A percentile compares a stretch with the other conserved stretches of the same genome.
These are phyloP conservation scores for Erpornis zantholeuca DNA, from an alignment of 2,113 vertebrate species.

Conservation along the genomic window DNA sequence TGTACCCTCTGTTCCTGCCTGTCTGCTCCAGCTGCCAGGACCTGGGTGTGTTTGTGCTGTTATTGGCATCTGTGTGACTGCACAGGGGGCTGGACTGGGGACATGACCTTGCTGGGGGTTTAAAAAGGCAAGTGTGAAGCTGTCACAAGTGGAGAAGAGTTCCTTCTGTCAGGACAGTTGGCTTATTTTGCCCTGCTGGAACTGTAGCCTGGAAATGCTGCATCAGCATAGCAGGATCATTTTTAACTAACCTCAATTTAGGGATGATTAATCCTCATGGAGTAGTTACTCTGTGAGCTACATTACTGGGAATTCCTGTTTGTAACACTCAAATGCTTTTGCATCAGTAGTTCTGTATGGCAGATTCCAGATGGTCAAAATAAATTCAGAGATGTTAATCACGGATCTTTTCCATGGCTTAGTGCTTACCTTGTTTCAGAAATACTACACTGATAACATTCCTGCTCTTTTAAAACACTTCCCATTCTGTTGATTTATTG, in stretches of 20 bases:
- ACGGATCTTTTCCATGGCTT: neutral
- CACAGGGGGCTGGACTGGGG: neutral
- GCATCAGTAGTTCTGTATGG: rapidly evolving
- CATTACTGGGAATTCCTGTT: neutral
- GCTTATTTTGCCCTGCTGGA: neutral
- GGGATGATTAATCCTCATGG: neutral
- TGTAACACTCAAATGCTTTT: neutral
- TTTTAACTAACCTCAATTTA: neutral
- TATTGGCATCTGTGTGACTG: neutral
- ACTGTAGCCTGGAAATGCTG: neutral
- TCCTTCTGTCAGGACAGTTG: neutral
- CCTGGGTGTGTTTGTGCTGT: neutral
- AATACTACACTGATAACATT: neutral
- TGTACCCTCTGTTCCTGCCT: neutral
- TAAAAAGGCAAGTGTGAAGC: neutral
- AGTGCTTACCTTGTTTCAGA: neutral
- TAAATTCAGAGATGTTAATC: neutral
- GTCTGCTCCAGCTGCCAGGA: neutral
- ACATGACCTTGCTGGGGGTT: neutral
- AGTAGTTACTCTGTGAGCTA: neutral
- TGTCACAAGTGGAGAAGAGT: neutral
- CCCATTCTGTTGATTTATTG: neutral
- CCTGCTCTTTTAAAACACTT: neutral
- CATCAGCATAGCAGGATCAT: neutral
- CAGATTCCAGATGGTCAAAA: neutral